These are phyloP conservation scores for Apotomis turbidana DNA, from an alignment of 2,888 invertebrate species.

Conservation along the genomic window DNA sequence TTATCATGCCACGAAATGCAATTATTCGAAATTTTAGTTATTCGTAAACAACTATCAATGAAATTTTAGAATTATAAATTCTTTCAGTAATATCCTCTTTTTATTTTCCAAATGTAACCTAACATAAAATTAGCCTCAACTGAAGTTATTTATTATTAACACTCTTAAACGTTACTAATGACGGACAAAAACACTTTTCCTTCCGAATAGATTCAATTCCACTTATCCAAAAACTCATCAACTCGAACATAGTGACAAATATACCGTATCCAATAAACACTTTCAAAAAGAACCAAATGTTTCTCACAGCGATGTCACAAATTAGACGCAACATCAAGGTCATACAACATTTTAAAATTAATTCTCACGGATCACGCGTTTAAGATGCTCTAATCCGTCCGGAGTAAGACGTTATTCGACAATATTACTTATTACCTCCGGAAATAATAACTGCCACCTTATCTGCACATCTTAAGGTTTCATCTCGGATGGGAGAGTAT, in stretches of 20 bases:
- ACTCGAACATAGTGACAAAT: constrained; percentile 8
- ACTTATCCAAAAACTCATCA: constrained; percentile 3
- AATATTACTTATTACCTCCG: constrained; percentile 46
- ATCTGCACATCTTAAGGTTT: constrained; percentile 45
- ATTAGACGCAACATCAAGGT: constrained; percentile 64
- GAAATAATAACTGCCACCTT: constrained; percentile 48
- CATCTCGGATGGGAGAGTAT: constrained; percentile 33
- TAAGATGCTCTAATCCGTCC: constrained; percentile 68
- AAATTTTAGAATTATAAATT: no score
- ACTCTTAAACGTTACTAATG: neutral
- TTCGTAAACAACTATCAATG: no score
- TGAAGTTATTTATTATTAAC: no score
- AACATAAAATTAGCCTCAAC: no score
- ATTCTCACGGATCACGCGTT: constrained; percentile 75
- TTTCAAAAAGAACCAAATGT: constrained; percentile 35
- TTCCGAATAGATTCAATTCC: neutral
- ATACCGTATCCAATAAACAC: constrained; percentile 4
- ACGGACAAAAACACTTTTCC: neutral
- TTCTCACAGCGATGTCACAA: constrained; percentile 70
- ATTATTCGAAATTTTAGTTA: no score
- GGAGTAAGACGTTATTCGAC: constrained; percentile 65
- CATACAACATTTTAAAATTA: constrained; percentile 72
- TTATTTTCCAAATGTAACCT: no score
- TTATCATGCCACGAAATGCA: no score
- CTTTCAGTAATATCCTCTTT: no score